Percentiles rank a stretch among this genome's conserved stretches.
Conservation (phyloP, 1,140 invertebrate genomes). For the silkworm (Bombyx mori) region DNA sequence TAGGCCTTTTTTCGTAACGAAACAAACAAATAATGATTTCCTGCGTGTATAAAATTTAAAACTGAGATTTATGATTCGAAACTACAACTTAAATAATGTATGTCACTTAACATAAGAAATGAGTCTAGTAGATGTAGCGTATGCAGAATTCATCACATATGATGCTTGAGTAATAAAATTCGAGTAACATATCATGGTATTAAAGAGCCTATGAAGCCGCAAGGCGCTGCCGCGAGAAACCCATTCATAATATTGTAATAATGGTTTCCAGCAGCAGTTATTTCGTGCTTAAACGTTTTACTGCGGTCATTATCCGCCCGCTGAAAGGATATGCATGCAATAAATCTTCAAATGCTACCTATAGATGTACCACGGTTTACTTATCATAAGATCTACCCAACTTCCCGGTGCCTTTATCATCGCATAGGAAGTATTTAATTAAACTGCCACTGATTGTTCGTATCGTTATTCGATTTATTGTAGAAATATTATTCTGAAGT, state of each 20-base stretch:
- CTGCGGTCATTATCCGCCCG: slow-evolving; percentile 70
- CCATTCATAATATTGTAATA: slow-evolving; percentile 72
- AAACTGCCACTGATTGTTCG: slow-evolving; percentile 27
- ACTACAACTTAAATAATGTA: too few relatives aligned
- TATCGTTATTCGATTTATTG: background rate
- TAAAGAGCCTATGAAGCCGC: slow-evolving; percentile 27
- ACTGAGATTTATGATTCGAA: too few relatives aligned
- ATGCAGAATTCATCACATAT: too few relatives aligned
- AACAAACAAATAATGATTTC: too few relatives aligned
- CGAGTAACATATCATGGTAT: background rate
- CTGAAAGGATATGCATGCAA: slow-evolving; percentile 70
- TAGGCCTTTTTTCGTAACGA: too few relatives aligned
- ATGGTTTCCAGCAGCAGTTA: slow-evolving; percentile 67
- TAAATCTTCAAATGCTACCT: slow-evolving; percentile 61
- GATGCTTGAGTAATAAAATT: too few relatives aligned
- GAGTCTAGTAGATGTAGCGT: too few relatives aligned
- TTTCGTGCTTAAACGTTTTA: slow-evolving; percentile 71
- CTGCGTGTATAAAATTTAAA: too few relatives aligned
- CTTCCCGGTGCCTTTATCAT: slow-evolving; percentile 9
- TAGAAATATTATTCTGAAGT: too few relatives aligned
- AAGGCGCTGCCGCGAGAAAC: slow-evolving; percentile 37
- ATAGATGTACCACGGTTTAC: slow-evolving; percentile 34
- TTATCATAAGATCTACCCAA: slow-evolving; percentile 54
- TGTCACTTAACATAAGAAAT: too few relatives aligned
- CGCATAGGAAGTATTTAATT: slow-evolving; percentile 46